These are phyloP conservation scores for Pollicipes pollicipes DNA, from an alignment of 1,140 invertebrate species.

Conservation along the genomic window DNA sequence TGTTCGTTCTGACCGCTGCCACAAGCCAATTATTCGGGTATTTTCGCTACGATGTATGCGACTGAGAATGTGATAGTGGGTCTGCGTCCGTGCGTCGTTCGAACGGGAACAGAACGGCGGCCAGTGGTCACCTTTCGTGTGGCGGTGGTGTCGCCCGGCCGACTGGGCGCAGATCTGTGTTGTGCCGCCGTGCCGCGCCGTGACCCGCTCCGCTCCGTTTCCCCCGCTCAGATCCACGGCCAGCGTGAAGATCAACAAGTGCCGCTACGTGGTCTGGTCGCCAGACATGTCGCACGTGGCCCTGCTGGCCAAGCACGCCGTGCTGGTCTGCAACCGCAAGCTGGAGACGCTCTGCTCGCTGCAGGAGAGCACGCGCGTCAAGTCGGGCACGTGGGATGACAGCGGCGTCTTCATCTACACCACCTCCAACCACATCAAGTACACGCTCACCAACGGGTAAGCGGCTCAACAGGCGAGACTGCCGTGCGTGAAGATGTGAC, in stretches of 20 bases:
- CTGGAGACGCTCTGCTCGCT: slow-evolving; percentile 79
- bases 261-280: slow-evolving; percentile 93
- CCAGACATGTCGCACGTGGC: slow-evolving; percentile 86
- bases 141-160: too few species aligned
- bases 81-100: too few species aligned
- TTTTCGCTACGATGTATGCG: too few species aligned
- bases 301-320: slow-evolving; percentile 77
- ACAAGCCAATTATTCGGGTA: too few species aligned
- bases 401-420: slow-evolving; percentile 96
- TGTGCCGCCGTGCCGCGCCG: too few species aligned
- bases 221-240: slow-evolving; percentile 6
- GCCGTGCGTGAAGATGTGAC: too few species aligned
- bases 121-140: too few species aligned
- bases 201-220: too few species aligned
- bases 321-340: slow-evolving; percentile 78
- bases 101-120: too few species aligned
- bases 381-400: slow-evolving; percentile 97
- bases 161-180: too few species aligned
- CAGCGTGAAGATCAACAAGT: slow-evolving; percentile 47
- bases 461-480: slow-evolving; percentile 10
- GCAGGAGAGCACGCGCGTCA: slow-evolving; percentile 88
- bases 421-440: slow-evolving; percentile 97
- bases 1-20: too few species aligned
- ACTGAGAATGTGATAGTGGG: too few species aligned
- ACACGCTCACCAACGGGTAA: slow-evolving; percentile 80